Percentiles rank a stretch among this genome's conserved stretches.
Conservation (phyloP, 2,797 vertebrate species). For the Lateolabrax maculatus region DNA sequence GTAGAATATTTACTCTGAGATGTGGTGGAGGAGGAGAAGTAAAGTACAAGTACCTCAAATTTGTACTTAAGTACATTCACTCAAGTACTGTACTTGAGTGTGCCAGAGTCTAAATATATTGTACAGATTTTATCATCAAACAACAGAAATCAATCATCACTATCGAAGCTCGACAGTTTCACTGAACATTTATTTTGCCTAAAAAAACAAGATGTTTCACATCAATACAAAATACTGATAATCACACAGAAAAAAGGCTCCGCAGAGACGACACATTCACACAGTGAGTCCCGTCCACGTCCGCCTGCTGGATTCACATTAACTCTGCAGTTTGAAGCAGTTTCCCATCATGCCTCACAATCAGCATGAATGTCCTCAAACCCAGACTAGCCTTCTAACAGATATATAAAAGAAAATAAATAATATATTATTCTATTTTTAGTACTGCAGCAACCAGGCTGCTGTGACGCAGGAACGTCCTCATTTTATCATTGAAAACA, state of each 20-base stretch:
- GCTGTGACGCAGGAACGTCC: not conserved
- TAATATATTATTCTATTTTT: conserved; percentile 10
- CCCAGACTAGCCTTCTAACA: not conserved
- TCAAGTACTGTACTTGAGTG: no score
- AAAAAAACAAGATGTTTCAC: conserved; percentile 29
- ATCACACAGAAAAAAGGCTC: not conserved
- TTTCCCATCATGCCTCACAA: not conserved
- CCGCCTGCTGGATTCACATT: no score
- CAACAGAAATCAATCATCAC: not conserved
- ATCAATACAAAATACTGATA: conserved; percentile 26
- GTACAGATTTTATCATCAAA: no score
- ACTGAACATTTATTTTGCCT: conserved; percentile 41
- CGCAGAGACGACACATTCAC: conserved; percentile 11
- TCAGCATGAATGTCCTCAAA: not conserved
- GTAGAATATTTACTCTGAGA: no score
- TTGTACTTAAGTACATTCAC: no score
- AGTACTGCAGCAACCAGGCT: conserved; percentile 1
- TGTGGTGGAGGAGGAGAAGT: no score
- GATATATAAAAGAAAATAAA: conserved; percentile 6
- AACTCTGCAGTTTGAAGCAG: not conserved
- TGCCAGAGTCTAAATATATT: no score
- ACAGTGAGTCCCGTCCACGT: no score
- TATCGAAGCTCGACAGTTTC: conserved; percentile 3
- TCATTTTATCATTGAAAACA: not conserved
- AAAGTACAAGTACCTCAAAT: no score